These are phyloP conservation scores for Chalcosyrphus nemorum DNA, from an alignment of 2,888 invertebrate species.

Conservation along the genomic window DNA sequence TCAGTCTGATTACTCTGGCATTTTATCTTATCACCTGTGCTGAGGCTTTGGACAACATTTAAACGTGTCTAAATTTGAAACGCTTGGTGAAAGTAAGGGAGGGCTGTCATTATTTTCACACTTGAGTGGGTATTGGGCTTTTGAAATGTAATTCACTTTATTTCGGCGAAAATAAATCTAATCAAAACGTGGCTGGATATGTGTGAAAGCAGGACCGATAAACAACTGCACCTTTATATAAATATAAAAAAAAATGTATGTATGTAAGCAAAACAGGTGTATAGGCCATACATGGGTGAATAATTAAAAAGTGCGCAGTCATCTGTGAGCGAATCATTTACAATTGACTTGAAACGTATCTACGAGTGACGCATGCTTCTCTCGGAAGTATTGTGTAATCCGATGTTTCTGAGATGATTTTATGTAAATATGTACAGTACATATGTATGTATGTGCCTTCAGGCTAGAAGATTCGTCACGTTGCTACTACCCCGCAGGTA, in stretches of 20 bases:
- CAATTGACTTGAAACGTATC: constrained; percentile 22
- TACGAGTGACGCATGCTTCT: constrained; percentile 22
- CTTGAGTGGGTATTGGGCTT: not conserved
- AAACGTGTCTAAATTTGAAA: not conserved
- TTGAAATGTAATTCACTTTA: not conserved
- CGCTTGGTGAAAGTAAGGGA: not conserved
- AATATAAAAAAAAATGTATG: not conserved
- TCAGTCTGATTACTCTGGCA: not conserved
- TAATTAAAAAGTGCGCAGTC: constrained; percentile 41
- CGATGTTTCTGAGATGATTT: not conserved
- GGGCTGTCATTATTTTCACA: not conserved
- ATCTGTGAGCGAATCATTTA: constrained; percentile 34
- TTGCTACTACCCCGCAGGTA: not conserved
- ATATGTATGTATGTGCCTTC: not conserved
- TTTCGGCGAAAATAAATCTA: constrained; percentile 3
- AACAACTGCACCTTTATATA: constrained; percentile 8
- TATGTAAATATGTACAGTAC: not conserved
- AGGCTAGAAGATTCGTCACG: not conserved
- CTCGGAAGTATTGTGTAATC: constrained; percentile 15
- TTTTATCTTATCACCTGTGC: constrained; percentile 36
- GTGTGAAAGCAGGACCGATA: not conserved
- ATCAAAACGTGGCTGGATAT: not conserved
- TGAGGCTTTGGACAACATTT: not conserved
- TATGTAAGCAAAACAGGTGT: not conserved
- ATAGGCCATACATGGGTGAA: constrained; percentile 7